A percentile compares a stretch with the other conserved stretches of the same genome.
Evolutionary conservation across 1,140 invertebrate species (phyloP).

Genomic region (Drosophila biarmipes): DNA sequence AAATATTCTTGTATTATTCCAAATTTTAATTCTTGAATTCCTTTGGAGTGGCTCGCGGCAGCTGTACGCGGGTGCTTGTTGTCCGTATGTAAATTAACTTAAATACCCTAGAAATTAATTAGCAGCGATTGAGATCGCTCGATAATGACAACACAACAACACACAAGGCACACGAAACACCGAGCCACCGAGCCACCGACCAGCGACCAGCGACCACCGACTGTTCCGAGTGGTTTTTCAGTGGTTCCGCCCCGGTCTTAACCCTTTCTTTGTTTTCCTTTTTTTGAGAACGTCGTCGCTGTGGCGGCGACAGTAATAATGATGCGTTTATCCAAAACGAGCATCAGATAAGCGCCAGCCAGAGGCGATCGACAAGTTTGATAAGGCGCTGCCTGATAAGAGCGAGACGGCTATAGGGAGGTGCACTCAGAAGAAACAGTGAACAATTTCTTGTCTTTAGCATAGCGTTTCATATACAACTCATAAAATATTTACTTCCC

Average conservation of each 20-base stretch:
- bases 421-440: neutral
- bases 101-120: slow-evolving; percentile 83
- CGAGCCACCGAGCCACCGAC: neutral
- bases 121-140: slow-evolving; percentile 78
- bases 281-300: slow-evolving; percentile 45
- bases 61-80: slow-evolving; percentile 68
- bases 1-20: too few relatives aligned
- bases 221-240: slow-evolving; percentile 55
- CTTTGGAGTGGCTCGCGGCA: slow-evolving; percentile 12
- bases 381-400: slow-evolving; percentile 62
- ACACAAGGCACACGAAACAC: slow-evolving; percentile 14
- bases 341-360: slow-evolving; percentile 77
- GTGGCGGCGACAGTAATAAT: slow-evolving; percentile 78
- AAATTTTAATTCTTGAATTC: neutral
- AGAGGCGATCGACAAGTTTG: slow-evolving; percentile 79
- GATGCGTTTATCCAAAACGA: slow-evolving; percentile 83
- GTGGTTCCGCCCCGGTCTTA: slow-evolving; percentile 47
- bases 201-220: slow-evolving; percentile 58
- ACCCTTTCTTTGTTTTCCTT: slow-evolving; percentile 46
- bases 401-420: slow-evolving; percentile 3
- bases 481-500: too few relatives aligned
- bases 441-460: too few relatives aligned
- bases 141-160: slow-evolving; percentile 69
- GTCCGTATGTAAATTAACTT: slow-evolving; percentile 80
- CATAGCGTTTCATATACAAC: too few relatives aligned